Percentiles rank a stretch among this genome's conserved stretches.
These are phyloP conservation scores for Sarcophaga bullata DNA, from an alignment of 1,140 invertebrate genomes.

Conservation along the genomic window DNA sequence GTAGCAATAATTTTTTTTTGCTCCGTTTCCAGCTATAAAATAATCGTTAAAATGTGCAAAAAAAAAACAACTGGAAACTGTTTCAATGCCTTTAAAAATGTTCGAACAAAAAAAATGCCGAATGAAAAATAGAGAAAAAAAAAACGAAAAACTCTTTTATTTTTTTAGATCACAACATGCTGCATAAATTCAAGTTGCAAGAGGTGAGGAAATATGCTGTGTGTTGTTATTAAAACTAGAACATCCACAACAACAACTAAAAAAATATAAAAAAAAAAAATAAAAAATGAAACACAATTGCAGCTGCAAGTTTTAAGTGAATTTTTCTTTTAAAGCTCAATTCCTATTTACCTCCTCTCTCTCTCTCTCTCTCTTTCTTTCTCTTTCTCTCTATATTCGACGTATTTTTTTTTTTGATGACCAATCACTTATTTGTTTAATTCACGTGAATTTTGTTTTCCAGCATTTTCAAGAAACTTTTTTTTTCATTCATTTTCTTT, in stretches of 20 bases:
- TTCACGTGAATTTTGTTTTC: constrained; percentile 21
- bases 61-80: not conserved
- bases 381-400: not conserved
- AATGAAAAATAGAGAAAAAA: not conserved
- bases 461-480: not conserved
- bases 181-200: not conserved
- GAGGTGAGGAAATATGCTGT: not conserved
- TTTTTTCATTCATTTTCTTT: not conserved
- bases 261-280: not conserved
- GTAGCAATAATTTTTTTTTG: not conserved
- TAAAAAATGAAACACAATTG: constrained; percentile 15
- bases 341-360: no score
- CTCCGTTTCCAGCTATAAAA: not conserved
- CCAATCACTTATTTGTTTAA: constrained; percentile 31
- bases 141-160: not conserved
- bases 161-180: not conserved
- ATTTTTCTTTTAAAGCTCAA: not conserved
- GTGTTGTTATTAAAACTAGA: not conserved
- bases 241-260: not conserved
- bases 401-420: constrained; percentile 5
- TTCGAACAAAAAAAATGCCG: not conserved
- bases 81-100: not conserved
- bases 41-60: not conserved
- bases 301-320: constrained; percentile 37
- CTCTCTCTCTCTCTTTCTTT: not conserved